phyloP scores from a whole-genome alignment of 2,888 invertebrate species.

The Iphiclides podalirius region DNA sequence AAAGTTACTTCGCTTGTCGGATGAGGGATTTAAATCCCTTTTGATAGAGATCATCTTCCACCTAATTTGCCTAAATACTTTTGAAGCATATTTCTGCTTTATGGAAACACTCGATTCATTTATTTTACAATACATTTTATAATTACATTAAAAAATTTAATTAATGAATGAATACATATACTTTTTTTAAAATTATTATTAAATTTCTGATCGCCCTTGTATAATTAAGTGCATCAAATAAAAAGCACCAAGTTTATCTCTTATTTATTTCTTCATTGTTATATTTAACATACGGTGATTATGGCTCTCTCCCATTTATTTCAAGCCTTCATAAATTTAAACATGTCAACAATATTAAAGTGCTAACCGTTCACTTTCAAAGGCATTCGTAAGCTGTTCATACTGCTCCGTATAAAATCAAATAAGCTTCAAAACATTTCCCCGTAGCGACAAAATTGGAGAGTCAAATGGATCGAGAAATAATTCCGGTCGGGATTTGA shows the following conservation, averaged over 20 bases:
- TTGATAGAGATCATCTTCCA: slow-evolving; percentile 44
- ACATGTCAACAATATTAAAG: too few relatives aligned
- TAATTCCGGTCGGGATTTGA: slow-evolving; percentile 19
- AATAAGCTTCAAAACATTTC: slow-evolving; percentile 14
- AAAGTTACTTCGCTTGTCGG: slow-evolving; percentile 43
- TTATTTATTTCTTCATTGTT: too few relatives aligned
- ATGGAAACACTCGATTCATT: too few relatives aligned
- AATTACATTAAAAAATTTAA: too few relatives aligned
- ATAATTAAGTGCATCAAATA: neutral
- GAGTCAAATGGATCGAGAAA: slow-evolving; percentile 23
- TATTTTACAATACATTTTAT: too few relatives aligned
- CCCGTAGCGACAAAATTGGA: slow-evolving; percentile 13
- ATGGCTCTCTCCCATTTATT: too few relatives aligned
- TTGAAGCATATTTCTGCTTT: too few relatives aligned
- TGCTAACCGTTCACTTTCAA: neutral
- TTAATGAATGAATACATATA: too few relatives aligned
- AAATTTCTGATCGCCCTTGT: neutral
- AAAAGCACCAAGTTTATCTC: too few relatives aligned
- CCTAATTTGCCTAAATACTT: slow-evolving; percentile 41
- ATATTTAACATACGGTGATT: too few relatives aligned
- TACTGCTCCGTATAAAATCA: slow-evolving; percentile 6
- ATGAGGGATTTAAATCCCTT: slow-evolving; percentile 46
- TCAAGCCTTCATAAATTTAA: too few relatives aligned
- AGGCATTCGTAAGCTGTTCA: neutral
- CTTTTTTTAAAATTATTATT: too few relatives aligned